These are phyloP conservation scores for Dicrostonyx torquatus DNA, from an alignment of 2,797 vertebrate genomes.

Conservation along the genomic window DNA sequence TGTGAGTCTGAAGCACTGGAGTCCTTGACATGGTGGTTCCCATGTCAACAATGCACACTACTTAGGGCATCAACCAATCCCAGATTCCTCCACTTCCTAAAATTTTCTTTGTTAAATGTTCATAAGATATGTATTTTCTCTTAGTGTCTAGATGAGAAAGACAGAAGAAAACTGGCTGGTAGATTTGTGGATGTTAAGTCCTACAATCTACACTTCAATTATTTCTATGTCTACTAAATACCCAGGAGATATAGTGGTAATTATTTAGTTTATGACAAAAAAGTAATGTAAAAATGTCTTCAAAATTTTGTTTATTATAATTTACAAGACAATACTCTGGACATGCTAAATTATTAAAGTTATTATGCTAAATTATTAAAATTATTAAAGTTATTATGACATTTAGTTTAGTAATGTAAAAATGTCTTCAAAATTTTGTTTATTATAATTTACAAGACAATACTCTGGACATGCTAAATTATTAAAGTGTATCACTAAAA, in stretches of 20 bases:
- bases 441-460: neutral
- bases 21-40: no score
- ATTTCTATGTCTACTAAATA: neutral
- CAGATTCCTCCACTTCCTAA: neutral
- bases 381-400: no score
- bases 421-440: neutral
- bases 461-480: neutral
- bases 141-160: neutral
- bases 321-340: neutral
- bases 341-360: neutral
- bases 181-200: neutral
- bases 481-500: neutral
- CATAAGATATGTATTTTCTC: neutral
- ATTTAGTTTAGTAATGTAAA: no score
- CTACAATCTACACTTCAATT: neutral
- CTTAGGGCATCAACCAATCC: neutral
- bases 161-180: neutral
- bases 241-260: neutral
- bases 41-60: neutral
- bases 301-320: neutral
- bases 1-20: no score
- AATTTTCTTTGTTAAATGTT: constrained; percentile 5
- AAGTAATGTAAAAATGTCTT: neutral
- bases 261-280: neutral
- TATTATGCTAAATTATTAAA: no score